These are phyloP conservation scores for Ormyrus nitidulus DNA, from an alignment of 2,888 invertebrate species.

Conservation along the genomic window DNA sequence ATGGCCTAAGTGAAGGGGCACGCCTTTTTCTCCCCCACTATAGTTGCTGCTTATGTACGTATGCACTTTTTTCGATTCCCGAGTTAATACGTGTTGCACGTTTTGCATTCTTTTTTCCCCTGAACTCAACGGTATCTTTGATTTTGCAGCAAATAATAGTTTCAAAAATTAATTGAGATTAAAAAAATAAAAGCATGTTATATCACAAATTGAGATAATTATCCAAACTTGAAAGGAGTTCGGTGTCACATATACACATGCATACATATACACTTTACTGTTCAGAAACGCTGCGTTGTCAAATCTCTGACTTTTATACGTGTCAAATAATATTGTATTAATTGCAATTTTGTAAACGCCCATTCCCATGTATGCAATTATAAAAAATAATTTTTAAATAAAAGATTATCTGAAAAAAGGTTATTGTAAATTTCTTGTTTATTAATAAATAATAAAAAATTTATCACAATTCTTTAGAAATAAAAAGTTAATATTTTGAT, in stretches of 20 bases:
- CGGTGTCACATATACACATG: background rate
- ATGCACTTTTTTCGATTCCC: conserved; percentile 25
- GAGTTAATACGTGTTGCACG: background rate
- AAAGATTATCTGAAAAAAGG: too few species aligned
- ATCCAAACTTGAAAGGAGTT: conserved; percentile 17
- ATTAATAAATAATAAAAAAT: too few species aligned
- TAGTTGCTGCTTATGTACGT: background rate
- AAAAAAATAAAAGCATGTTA: background rate
- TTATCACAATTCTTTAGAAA: too few species aligned
- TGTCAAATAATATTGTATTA: background rate
- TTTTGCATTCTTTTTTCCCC: background rate
- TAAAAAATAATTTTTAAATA: too few species aligned
- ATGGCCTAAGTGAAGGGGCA: conserved; percentile 72
- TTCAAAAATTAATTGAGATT: too few species aligned
- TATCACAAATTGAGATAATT: background rate
- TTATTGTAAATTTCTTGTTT: too few species aligned
- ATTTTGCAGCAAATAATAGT: background rate
- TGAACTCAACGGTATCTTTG: background rate
- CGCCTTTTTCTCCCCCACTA: conserved; percentile 58
- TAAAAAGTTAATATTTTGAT: too few species aligned
- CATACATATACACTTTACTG: conserved; percentile 28
- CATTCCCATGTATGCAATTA: too few species aligned
- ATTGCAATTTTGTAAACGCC: too few species aligned
- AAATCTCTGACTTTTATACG: background rate
- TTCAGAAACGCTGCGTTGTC: conserved; percentile 29